Base-by-base conservation (phyloP, 2,113 vertebrate species). In the Brachyhypopomus occidentalis region DNA sequence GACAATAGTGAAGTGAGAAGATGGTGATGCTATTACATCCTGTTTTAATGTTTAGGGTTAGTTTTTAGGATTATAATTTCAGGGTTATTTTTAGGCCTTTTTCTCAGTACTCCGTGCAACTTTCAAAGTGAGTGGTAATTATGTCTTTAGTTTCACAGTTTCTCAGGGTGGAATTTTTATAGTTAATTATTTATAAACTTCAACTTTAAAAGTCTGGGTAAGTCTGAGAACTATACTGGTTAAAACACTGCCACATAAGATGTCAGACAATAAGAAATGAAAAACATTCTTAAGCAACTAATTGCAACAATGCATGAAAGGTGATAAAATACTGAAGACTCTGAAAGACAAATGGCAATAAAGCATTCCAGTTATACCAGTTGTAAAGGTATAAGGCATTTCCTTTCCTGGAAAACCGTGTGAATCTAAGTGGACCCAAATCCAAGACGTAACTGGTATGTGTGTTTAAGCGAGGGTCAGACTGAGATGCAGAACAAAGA, bases 391-490 rank as follows among this genome's bases (percentile, higher is more conserved):
- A 9, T 52, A 52, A 52, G 6, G 9, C 2, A 52, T 12, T 12
- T 8, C 45, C 45, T 1, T 52, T 52, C 14, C 12, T 52, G 12
- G 45, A 9, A 52, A 12, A 52, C 12, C 12, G 3, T 2, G 45
- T 52, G 11, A 52, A 52, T 52, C 45, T 1, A 52, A 52, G 12
- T 52, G 45, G 45, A 52, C 1, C 45, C 12, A 48, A 52, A 27
- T 2, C 7, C 63, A 27, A 75, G n/a, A 5, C 55, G 25, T 41
- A 55, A 58, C 14, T 48, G 62, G 38, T 34, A 55, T 74, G 30
- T 34, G 23, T 36, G 66, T 48, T 79, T 36, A 75, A 52, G 52
- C 72, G 30, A 82, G 20, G 80, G 62, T 27, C 58, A 69, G 11
- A 69, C 22, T 4, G 38, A 67, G 45, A 52, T 11, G 5, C 9